Conservation (phyloP, 2,797 vertebrate species). For the Vultur gryphus region DNA sequence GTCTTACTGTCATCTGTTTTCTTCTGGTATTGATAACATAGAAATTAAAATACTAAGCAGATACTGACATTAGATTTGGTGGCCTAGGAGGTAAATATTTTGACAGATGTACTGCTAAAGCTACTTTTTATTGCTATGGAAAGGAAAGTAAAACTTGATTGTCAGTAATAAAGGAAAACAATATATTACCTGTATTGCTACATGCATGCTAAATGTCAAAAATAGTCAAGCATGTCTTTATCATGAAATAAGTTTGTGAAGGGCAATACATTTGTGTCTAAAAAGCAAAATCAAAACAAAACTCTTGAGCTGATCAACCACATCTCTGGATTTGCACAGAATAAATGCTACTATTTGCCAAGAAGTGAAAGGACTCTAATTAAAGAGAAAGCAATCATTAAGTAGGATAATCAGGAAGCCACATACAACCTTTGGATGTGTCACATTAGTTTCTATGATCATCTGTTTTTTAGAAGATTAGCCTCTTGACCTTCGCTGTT, state of each 20-base stretch:
- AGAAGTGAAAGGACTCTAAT: background rate
- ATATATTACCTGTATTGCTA: background rate
- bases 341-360: background rate
- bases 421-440: background rate
- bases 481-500: background rate
- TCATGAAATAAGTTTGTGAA: background rate
- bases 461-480: background rate
- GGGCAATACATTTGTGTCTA: background rate
- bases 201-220: background rate
- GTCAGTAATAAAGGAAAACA: constrained; percentile 1
- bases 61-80: background rate
- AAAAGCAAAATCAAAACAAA: background rate
- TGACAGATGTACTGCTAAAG: background rate
- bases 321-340: background rate
- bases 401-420: background rate
- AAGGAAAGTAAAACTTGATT: background rate
- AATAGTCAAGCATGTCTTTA: background rate
- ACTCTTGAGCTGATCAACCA: background rate
- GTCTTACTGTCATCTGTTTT: background rate
- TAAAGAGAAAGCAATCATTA: background rate
- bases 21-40: background rate
- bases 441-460: background rate
- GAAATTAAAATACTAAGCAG: background rate
- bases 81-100: constrained; percentile 6
- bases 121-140: background rate